Evolutionary conservation across 2,888 invertebrate genomes (phyloP).

Genomic region (Spisula solida): DNA sequence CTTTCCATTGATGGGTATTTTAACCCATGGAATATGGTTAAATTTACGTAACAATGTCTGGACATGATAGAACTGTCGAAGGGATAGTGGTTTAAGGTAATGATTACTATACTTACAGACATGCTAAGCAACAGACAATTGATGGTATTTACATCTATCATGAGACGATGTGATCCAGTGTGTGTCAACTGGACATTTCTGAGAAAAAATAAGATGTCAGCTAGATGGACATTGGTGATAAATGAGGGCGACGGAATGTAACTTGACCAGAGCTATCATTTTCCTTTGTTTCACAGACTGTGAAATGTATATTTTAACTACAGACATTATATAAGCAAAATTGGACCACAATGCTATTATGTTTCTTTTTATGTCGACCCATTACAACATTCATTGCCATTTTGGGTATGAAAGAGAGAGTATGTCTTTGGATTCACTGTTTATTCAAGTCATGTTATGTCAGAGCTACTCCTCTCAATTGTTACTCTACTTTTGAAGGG

Average conservation of each 20-base stretch:
- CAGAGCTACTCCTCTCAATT: too few relatives aligned
- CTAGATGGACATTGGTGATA: conserved; percentile 20
- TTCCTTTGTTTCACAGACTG: background rate
- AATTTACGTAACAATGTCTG: conserved; percentile 22
- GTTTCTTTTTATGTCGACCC: too few relatives aligned
- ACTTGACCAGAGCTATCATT: background rate
- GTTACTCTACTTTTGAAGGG: too few relatives aligned
- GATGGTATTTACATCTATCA: conserved; percentile 27
- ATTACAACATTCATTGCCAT: too few relatives aligned
- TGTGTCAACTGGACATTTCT: conserved; percentile 33
- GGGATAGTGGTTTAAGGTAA: conserved; percentile 29
- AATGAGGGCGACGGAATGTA: background rate
- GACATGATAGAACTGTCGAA: conserved; percentile 3
- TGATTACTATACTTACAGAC: conserved; percentile 16
- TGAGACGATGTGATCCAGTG: conserved; percentile 25
- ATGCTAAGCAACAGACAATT: conserved; percentile 26
- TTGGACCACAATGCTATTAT: too few relatives aligned
- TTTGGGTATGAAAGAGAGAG: too few relatives aligned
- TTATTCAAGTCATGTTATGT: too few relatives aligned
- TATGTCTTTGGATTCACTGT: too few relatives aligned
- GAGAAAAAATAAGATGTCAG: conserved; percentile 19
- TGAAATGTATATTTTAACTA: background rate
- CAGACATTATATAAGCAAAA: background rate
- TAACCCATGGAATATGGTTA: background rate
- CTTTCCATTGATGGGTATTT: background rate